A percentile compares a stretch with the other conserved stretches of the same genome.
phyloP scores from a whole-genome alignment of 2,113 vertebrate genomes.

The Eublepharis macularius region DNA sequence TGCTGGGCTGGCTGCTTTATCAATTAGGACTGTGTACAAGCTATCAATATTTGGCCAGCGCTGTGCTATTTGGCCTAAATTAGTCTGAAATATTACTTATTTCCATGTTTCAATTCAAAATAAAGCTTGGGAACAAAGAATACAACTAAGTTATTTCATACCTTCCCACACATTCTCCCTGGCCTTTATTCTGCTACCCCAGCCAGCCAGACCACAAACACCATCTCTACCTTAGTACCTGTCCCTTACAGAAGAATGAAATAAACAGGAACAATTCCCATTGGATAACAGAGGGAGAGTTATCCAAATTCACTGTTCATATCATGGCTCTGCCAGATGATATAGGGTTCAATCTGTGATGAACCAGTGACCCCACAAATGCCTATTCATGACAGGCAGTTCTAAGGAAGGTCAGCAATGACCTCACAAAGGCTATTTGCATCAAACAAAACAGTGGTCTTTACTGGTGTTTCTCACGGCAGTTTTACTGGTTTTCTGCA shows the following conservation, averaged over 20 bases:
- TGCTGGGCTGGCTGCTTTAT: neutral
- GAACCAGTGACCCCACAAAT: neutral
- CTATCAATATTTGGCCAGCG: neutral
- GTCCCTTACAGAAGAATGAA: neutral
- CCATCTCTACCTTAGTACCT: neutral
- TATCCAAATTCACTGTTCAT: neutral
- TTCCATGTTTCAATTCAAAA: neutral
- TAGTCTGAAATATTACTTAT: neutral
- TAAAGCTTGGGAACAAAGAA: neutral
- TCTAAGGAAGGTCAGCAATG: neutral
- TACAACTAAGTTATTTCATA: neutral
- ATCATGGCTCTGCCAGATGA: neutral
- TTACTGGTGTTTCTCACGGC: neutral
- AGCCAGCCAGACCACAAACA: neutral
- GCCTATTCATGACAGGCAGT: neutral
- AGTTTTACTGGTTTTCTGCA: neutral
- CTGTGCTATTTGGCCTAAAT: neutral
- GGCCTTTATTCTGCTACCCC: neutral
- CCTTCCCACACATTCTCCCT: neutral
- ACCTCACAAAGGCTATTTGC: constrained; percentile 5
- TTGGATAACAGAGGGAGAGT: neutral
- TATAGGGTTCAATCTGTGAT: neutral
- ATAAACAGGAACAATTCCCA: neutral
- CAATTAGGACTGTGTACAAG: neutral
- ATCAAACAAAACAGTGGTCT: neutral